Evolutionary conservation across 2,797 vertebrate species (phyloP), one percentile per base, ranked within the genome.

Genomic region (Rhadinocentrus ornatus): DNA sequence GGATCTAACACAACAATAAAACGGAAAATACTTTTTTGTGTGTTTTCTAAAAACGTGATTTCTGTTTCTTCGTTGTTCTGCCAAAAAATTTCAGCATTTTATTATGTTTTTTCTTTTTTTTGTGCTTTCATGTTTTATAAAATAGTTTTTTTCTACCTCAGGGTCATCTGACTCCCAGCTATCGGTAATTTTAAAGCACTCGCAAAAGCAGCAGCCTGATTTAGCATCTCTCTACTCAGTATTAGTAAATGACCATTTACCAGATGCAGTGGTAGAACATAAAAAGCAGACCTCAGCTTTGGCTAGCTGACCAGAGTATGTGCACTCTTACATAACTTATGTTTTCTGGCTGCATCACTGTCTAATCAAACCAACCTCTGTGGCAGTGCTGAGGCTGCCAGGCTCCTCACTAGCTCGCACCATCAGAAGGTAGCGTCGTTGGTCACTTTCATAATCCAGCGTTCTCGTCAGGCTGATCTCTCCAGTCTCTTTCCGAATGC

Each of bases 391-490:
- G 64, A 96, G 90, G 66, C 92, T 87, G 27, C 92, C 91, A 2
- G 90, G 85, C 3, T 90, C 84, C 82, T 97, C 96, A 0, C 91
- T 93, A 80, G 95, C 96, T 80, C 93, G 93, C 72, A 96, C 94
- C 81, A 96, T 89, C 67, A 97, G 90, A 60, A 95, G 92, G 87
- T 96, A 95, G 27, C 95, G 95, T 22, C 94, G 92, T 66, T 96
- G 93, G 81, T 95, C 95, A 0, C 80, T 93, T 83, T 97, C 96
- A 52, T 94, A 97, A 92, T 97, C 96, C 63, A 97, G 81, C 2
- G 86, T 86, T 32, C 78, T 92, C 62, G 93, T 96, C 69, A 97
- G 79, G 39, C 94, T 94, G 86, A 96, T 92, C 78, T 94, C 94
- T n/a, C 96, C 96, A 0, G 93, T 94, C 66, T 93, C 89, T 67